These are phyloP conservation scores for Synanthedon andrenaeformis DNA, from an alignment of 2,888 invertebrate genomes.

Conservation along the genomic window DNA sequence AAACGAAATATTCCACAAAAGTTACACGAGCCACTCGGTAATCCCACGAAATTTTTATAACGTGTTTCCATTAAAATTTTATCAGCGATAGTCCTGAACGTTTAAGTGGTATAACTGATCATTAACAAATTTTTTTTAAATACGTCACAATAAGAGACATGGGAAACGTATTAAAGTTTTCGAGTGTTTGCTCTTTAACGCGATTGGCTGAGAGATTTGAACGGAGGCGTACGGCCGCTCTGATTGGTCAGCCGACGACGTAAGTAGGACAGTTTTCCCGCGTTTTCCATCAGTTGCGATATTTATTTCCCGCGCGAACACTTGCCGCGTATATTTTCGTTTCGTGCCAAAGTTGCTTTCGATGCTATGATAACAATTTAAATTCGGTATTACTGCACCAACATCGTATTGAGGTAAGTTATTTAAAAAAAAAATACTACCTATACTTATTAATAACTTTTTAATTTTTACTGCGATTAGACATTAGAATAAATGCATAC, in stretches of 20 bases:
- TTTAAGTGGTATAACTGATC: background rate
- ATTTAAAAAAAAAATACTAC: no score
- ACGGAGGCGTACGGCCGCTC: conserved; percentile 43
- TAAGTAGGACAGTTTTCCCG: conserved; percentile 61
- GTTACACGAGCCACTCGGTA: background rate
- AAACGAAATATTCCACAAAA: no score
- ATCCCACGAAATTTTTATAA: background rate
- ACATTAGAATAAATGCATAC: no score
- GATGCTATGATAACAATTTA: background rate
- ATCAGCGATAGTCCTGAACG: background rate
- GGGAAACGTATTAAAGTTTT: conserved; percentile 59
- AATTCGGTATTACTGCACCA: background rate
- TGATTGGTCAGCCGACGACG: conserved; percentile 40
- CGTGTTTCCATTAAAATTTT: background rate
- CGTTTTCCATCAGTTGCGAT: conserved; percentile 52
- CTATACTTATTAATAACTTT: no score
- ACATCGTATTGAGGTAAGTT: no score
- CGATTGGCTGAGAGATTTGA: conserved; percentile 33
- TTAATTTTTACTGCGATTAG: no score
- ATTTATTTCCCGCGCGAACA: conserved; percentile 41
- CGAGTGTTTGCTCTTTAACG: conserved; percentile 44
- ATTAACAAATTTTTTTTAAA: background rate
- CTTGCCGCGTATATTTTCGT: conserved; percentile 5
- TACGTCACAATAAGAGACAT: conserved; percentile 20
- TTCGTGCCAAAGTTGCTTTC: background rate